Evolutionary conservation across 2,797 vertebrate genomes (phyloP).

Genomic region (Lacerta viridis): DNA sequence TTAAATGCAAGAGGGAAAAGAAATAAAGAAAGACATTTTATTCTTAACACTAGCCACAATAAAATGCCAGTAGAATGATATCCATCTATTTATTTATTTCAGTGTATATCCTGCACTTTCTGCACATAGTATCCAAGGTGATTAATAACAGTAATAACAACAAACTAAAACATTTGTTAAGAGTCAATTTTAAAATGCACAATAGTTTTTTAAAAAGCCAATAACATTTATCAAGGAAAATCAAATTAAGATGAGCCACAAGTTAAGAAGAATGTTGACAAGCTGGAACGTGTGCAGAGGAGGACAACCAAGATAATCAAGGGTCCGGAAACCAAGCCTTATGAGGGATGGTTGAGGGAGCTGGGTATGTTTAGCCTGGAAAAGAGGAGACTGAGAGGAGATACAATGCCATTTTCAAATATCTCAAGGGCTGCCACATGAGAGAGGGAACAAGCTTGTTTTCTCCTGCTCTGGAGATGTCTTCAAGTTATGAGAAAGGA

Average conservation of each 20-base stretch:
- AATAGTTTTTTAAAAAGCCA: not conserved
- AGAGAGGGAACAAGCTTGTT: too few species aligned
- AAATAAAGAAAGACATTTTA: not conserved
- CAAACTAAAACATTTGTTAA: not conserved
- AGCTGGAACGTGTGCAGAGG: too few species aligned
- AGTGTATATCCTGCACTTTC: not conserved
- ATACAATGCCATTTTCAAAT: too few species aligned
- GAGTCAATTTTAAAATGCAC: not conserved
- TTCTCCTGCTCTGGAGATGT: too few species aligned
- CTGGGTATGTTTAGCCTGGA: too few species aligned
- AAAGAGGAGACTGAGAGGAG: too few species aligned
- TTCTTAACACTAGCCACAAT: slow-evolving; percentile 1
- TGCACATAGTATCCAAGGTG: not conserved
- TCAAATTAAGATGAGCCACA: not conserved
- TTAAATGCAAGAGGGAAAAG: slow-evolving; percentile 66
- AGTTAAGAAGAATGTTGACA: not conserved
- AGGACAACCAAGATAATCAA: too few species aligned
- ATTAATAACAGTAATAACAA: not conserved
- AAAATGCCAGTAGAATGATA: not conserved
- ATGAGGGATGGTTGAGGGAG: too few species aligned
- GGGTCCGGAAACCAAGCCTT: too few species aligned
- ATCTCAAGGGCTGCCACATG: too few species aligned
- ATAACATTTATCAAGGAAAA: not conserved
- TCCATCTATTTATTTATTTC: not conserved
- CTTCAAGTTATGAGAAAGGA: too few species aligned